Percentiles rank a stretch among this genome's conserved stretches.
Evolutionary conservation across 2,888 invertebrate species (phyloP).

Genomic region (Eledone cirrhosa): DNA sequence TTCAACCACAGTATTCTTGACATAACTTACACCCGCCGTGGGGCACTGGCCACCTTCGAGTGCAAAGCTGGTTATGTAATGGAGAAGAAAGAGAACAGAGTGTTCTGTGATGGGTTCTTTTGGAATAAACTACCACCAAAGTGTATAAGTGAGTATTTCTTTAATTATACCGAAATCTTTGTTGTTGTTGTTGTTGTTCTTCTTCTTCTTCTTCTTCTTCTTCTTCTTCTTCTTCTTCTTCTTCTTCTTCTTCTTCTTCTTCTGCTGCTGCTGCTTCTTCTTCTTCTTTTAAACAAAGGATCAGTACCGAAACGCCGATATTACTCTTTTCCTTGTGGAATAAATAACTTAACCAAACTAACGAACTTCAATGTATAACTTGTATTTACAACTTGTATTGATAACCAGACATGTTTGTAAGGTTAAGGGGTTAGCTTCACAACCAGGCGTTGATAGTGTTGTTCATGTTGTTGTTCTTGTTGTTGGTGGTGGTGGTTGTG

Average conservation of each 20-base stretch:
- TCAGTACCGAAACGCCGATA: too few relatives aligned
- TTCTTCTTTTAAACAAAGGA: background rate
- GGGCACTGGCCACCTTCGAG: slow-evolving; percentile 13
- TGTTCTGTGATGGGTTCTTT: slow-evolving; percentile 25
- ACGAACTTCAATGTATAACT: too few relatives aligned
- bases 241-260: background rate
- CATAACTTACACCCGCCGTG: background rate
- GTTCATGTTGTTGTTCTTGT: too few relatives aligned
- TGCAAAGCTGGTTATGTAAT: slow-evolving; percentile 17
- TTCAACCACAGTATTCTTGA: background rate
- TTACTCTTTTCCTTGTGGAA: too few relatives aligned
- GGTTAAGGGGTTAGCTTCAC: too few relatives aligned
- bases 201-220: background rate
- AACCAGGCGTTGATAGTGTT: too few relatives aligned
- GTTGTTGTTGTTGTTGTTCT: background rate
- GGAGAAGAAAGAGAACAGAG: slow-evolving; percentile 17
- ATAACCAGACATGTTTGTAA: too few relatives aligned
- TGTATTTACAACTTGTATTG: too few relatives aligned
- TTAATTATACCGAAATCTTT: background rate
- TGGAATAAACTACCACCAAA: slow-evolving; percentile 32
- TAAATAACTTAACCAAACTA: too few relatives aligned
- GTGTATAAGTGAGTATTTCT: slow-evolving; percentile 33
- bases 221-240: background rate
- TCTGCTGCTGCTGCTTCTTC: background rate
- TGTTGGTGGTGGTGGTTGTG: too few relatives aligned